Evolutionary conservation across 2,888 invertebrate genomes (phyloP).

Genomic region (Dastarcus helophoroides): DNA sequence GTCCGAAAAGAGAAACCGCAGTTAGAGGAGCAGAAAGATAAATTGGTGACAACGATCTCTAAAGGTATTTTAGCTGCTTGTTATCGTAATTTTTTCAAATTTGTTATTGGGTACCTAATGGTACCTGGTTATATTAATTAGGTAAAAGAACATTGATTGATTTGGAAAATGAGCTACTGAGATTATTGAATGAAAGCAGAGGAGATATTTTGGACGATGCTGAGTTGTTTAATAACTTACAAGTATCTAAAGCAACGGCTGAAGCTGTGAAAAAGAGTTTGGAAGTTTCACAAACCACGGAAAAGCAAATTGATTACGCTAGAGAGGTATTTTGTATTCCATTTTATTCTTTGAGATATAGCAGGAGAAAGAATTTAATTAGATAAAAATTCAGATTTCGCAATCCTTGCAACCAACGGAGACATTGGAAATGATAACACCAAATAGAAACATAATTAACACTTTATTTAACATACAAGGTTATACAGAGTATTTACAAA

Average conservation of each 20-base stretch:
- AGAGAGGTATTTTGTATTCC: no score
- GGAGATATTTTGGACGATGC: conserved; percentile 84
- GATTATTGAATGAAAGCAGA: conserved; percentile 61
- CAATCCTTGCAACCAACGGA: no score
- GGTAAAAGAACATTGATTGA: conserved; percentile 46
- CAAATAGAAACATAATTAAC: no score
- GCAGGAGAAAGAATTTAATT: no score
- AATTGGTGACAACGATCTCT: conserved; percentile 66
- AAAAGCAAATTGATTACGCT: conserved; percentile 73
- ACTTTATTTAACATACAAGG: no score
- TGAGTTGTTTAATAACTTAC: conserved; percentile 69
- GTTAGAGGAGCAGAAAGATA: conserved; percentile 81
- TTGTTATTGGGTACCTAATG: no score
- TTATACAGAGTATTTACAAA: no score
- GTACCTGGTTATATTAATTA: conserved; percentile 8
- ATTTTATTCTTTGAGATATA: no score
- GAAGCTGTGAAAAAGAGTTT: conserved; percentile 70
- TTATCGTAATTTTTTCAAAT: no score
- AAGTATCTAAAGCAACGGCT: conserved; percentile 74
- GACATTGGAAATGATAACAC: no score
- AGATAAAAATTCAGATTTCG: no score
- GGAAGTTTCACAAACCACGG: conserved; percentile 64
- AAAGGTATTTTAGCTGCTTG: conserved; percentile 56
- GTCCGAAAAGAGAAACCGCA: conserved; percentile 82
- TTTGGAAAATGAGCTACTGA: conserved; percentile 73